Conservation (phyloP, 2,113 vertebrate species). For the Mustela nigripes region DNA sequence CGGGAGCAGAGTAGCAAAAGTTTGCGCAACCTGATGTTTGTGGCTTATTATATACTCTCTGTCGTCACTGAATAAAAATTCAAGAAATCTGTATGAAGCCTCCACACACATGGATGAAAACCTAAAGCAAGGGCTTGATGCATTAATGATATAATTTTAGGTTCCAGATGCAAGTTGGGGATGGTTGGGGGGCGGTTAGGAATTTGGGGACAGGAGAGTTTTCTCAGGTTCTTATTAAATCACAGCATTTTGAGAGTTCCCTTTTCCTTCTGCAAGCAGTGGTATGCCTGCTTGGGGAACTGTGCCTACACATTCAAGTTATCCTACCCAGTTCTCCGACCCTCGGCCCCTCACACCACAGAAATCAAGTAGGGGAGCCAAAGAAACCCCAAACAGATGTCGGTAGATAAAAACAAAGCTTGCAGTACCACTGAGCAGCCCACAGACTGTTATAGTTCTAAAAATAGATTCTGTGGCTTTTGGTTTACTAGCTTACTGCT, state of each 20-base stretch:
- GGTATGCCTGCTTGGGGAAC: not conserved
- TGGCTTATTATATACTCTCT: not conserved
- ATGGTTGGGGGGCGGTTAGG: not conserved
- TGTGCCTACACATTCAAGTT: not conserved
- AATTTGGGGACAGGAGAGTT: not conserved
- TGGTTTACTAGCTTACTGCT: constrained; percentile 45
- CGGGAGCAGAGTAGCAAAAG: not conserved
- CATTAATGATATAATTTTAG: constrained; percentile 41
- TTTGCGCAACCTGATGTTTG: not conserved
- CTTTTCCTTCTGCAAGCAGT: constrained; percentile 7
- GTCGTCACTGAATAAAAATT: constrained; percentile 6
- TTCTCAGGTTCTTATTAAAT: constrained; percentile 39
- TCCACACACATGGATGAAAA: constrained; percentile 18
- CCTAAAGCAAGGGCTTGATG: not conserved
- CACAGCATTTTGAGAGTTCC: not conserved
- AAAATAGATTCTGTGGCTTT: constrained; percentile 66
- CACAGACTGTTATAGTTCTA: constrained; percentile 50
- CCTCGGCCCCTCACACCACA: constrained; percentile 10
- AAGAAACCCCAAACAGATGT: constrained; percentile 67
- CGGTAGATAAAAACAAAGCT: constrained; percentile 61
- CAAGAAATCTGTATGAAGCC: not conserved
- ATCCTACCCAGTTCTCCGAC: not conserved
- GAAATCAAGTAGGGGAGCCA: constrained; percentile 47
- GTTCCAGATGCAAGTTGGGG: constrained; percentile 28
- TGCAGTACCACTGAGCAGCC: not conserved